phyloP scores from a whole-genome alignment of 2,113 vertebrate species.

The Clarias batrachus region DNA sequence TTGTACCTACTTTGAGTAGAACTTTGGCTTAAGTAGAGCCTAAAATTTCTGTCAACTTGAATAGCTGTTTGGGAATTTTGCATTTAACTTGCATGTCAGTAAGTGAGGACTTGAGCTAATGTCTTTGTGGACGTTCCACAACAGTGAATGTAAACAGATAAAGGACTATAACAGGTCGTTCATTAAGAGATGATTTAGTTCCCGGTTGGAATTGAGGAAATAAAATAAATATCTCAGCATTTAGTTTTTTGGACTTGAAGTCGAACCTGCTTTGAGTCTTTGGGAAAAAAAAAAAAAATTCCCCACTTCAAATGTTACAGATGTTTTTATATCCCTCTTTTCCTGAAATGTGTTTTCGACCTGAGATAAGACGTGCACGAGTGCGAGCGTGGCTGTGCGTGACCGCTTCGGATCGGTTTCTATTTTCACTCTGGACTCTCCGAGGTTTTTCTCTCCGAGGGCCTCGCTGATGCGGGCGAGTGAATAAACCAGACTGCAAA shows the following conservation, averaged over 20 bases:
- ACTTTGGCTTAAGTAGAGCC: neutral
- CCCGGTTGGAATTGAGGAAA: neutral
- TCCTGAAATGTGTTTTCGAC: neutral
- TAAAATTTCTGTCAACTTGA: neutral
- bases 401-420: constrained; percentile 5
- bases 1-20: neutral
- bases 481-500: neutral
- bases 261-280: neutral
- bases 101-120: too few relatives aligned
- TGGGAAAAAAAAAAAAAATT: too few relatives aligned
- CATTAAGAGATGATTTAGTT: neutral
- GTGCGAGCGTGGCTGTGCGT: neutral
- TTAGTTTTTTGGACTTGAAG: neutral
- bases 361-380: neutral
- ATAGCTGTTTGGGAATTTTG: neutral
- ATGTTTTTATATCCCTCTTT: neutral
- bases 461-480: neutral
- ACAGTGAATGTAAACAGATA: too few relatives aligned
- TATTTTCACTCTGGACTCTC: neutral
- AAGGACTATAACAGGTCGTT: too few relatives aligned
- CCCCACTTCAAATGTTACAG: neutral
- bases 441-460: neutral
- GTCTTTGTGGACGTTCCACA: too few relatives aligned
- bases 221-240: neutral
- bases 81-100: neutral